phyloP scores from a whole-genome alignment of 1,140 invertebrate genomes.

The Pseudomyrmex flavicornis region DNA sequence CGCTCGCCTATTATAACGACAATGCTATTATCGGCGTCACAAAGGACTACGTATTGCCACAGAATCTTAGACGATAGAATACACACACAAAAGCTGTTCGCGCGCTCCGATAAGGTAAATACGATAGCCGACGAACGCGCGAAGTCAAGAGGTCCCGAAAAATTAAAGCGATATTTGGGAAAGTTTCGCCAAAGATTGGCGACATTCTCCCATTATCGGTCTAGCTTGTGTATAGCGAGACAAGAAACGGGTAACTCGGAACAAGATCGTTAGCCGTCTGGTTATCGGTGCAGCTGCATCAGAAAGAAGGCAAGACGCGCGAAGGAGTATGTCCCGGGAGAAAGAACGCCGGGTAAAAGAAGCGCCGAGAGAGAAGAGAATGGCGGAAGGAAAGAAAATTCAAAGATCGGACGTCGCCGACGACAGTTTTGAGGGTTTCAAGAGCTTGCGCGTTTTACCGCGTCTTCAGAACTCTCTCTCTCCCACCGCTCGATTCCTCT shows the following conservation, averaged over 20 bases:
- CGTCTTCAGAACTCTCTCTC: constrained; percentile 3
- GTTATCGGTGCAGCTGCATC: constrained; percentile 66
- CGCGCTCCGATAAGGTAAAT: constrained; percentile 19
- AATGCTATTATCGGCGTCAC: constrained; percentile 37
- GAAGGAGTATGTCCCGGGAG: neutral
- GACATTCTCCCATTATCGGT: constrained; percentile 55
- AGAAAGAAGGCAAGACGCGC: constrained; percentile 29
- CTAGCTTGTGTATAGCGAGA: constrained; percentile 22
- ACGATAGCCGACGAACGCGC: constrained; percentile 16
- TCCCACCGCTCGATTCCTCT: constrained; percentile 41
- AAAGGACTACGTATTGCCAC: constrained; percentile 17
- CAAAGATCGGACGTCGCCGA: constrained; percentile 60
- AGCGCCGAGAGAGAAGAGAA: neutral
- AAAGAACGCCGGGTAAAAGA: neutral
- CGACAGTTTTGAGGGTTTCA: constrained; percentile 50
- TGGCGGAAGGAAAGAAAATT: constrained; percentile 50
- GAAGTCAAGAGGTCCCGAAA: constrained; percentile 52
- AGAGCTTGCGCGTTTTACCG: constrained; percentile 33
- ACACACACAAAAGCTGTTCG: neutral
- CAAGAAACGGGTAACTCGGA: constrained; percentile 18
- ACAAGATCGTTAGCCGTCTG: constrained; percentile 67
- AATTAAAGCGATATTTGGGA: constrained; percentile 68
- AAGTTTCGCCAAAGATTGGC: constrained; percentile 66
- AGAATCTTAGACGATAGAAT: neutral
- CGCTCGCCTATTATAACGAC: constrained; percentile 24